These are phyloP conservation scores for Calameuta pallipes DNA, from an alignment of 2,888 invertebrate genomes.

Conservation along the genomic window DNA sequence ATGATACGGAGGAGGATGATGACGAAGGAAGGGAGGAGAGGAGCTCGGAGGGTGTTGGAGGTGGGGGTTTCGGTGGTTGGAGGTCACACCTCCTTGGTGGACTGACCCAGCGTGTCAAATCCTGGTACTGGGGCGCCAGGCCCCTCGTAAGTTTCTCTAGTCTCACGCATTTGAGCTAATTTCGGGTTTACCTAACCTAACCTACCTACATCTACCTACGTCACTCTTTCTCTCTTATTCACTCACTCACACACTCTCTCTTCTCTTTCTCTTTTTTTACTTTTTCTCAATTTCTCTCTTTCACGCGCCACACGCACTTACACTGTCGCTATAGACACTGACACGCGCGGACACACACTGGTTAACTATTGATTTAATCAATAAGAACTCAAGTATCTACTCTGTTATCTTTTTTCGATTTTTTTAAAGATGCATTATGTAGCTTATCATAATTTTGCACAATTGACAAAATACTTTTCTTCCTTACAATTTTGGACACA, in stretches of 20 bases:
- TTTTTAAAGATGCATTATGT: too few relatives aligned
- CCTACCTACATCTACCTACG: conserved; percentile 20
- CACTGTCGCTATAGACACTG: background rate
- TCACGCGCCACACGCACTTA: background rate
- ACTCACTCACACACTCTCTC: conserved; percentile 26
- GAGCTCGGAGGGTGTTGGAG: conserved; percentile 64
- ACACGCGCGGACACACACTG: background rate
- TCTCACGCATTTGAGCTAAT: conserved; percentile 10
- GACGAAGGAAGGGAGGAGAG: conserved; percentile 64
- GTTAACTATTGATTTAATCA: too few relatives aligned
- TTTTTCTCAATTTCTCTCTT: conserved; percentile 21
- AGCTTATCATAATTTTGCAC: too few relatives aligned
- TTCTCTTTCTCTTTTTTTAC: conserved; percentile 14
- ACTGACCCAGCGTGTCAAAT: conserved; percentile 96
- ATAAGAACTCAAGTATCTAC: too few relatives aligned
- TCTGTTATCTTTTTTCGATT: too few relatives aligned
- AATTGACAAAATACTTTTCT: too few relatives aligned
- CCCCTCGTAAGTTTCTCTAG: conserved; percentile 87
- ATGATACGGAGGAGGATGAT: conserved; percentile 60
- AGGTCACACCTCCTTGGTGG: conserved; percentile 91
- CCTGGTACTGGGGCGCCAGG: conserved; percentile 94
- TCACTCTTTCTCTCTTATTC: conserved; percentile 26
- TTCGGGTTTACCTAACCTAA: too few relatives aligned
- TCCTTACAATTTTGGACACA: too few relatives aligned
- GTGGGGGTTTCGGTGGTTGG: conserved; percentile 79